Percentiles rank a stretch among this genome's conserved stretches.
Evolutionary conservation across 1,140 invertebrate genomes (phyloP).

Genomic region (Drosophila rhopaloa): DNA sequence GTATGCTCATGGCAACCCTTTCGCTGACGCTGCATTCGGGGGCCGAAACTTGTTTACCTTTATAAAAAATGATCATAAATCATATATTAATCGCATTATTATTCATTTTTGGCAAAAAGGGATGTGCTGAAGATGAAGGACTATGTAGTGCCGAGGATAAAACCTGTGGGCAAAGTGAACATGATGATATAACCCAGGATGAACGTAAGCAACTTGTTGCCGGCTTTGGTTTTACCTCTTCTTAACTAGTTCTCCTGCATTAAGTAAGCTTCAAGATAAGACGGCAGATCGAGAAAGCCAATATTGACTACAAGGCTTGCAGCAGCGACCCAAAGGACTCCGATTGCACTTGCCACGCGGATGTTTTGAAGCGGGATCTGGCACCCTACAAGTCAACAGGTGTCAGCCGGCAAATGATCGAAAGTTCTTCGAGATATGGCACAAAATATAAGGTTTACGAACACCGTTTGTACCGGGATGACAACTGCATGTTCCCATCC

Average conservation of each 20-base stretch:
- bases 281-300: conserved; percentile 71
- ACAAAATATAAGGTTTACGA: conserved; percentile 91
- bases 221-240: neutral
- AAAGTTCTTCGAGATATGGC: conserved; percentile 86
- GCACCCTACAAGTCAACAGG: conserved; percentile 87
- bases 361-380: conserved; percentile 90
- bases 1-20: conserved; percentile 1
- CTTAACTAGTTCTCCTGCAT: neutral
- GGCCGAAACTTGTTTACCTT: conserved; percentile 32
- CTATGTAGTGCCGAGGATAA: conserved; percentile 14
- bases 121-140: neutral
- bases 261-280: conserved; percentile 45
- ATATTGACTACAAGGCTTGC: conserved; percentile 46
- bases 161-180: neutral
- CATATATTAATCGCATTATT: conserved; percentile 38
- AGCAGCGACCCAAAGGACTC: conserved; percentile 45
- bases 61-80: conserved; percentile 41
- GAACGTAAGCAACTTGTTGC: conserved; percentile 42
- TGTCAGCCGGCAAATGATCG: conserved; percentile 89
- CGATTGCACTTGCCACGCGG: conserved; percentile 88
- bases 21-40: neutral
- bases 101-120: conserved; percentile 15
- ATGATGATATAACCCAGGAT: neutral
- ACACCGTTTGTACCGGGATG: conserved; percentile 92
- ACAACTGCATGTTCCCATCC: conserved; percentile 95